Evolutionary conservation across 2,113 vertebrate species (phyloP), one percentile per base, ranked within the genome.

Genomic region (Rhinolophus sinicus): DNA sequence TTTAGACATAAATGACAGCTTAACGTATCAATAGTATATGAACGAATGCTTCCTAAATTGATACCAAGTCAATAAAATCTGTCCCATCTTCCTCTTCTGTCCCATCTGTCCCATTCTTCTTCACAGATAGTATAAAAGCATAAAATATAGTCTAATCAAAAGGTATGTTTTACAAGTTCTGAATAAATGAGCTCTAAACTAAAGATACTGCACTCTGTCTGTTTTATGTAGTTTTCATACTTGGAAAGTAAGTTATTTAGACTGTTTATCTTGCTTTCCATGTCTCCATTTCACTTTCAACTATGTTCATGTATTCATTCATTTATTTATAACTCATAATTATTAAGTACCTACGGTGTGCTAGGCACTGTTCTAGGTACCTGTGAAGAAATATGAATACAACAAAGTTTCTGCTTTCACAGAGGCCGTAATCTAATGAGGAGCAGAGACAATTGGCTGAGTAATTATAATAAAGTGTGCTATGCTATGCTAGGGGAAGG

Each of bases 101-200:
- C 56, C 38, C 26, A 62, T 80, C 30, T 91, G 10, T 38, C 24
- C n/a, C 38, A 64, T 85, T 15, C 19, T 88, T 64, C 67, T 82
- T 84, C 24, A 70, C 26, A 65, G 60, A 44, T 19, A 70, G 33
- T 30, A 40, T 15, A 92, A 95, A 90, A 81, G 18, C 76, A 62
- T 88, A 40, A 84, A 70, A 33, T 54, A 26, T 6, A 88, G 28
- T 82, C n/a, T 91, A 72, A n/a, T 87, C 28, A 60, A 93, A 86
- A 93, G 1, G 0, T 69, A 1, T 93, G 47, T 88, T 65, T 96
- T 83, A 56, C 2, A 82, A 91, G 14, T 96, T 87, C 44, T 70
- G 52, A 90, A 54, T 94, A 73, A 80, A 75, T 73, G 38, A n/a
- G 6, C 16, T 90, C 44, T 78, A 80, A 91, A 85, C 72, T 78